Evolutionary conservation across 2,797 vertebrate species (phyloP).

Genomic region (Thunnus albacares): DNA sequence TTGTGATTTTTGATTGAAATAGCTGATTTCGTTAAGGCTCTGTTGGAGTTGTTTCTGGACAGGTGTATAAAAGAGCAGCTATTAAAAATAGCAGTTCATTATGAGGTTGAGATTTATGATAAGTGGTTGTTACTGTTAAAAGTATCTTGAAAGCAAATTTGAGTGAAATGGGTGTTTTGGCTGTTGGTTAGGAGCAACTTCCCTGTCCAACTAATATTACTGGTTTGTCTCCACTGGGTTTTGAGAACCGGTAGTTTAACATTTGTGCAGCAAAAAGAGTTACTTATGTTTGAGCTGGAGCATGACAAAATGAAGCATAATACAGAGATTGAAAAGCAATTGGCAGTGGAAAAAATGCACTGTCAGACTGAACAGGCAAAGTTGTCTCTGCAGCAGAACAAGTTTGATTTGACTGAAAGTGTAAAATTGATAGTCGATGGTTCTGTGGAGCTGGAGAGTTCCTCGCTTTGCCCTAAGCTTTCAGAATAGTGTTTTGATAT

Average conservation of each 20-base stretch:
- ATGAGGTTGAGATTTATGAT: no score
- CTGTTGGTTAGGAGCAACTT: background rate
- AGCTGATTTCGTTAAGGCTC: background rate
- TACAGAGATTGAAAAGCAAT: background rate
- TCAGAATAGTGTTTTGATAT: background rate
- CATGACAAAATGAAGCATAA: background rate
- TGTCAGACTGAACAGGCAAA: no score
- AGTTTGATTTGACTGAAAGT: no score
- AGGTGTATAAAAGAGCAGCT: no score
- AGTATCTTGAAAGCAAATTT: background rate
- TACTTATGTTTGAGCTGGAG: background rate
- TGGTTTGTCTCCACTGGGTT: background rate
- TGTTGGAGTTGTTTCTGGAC: background rate
- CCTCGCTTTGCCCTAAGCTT: background rate
- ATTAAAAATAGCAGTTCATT: no score
- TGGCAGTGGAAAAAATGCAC: no score
- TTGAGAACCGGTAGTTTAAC: background rate
- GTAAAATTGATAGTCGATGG: no score
- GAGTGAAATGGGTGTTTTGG: background rate
- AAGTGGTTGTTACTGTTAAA: background rate
- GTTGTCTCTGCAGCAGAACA: no score
- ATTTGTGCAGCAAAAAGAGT: background rate
- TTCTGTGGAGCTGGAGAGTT: slow-evolving; percentile 2
- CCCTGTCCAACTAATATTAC: background rate
- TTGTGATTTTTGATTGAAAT: background rate